Conservation (phyloP, 35 echinoderm and acorn worm genomes). For the Stichopus chloronotus region DNA sequence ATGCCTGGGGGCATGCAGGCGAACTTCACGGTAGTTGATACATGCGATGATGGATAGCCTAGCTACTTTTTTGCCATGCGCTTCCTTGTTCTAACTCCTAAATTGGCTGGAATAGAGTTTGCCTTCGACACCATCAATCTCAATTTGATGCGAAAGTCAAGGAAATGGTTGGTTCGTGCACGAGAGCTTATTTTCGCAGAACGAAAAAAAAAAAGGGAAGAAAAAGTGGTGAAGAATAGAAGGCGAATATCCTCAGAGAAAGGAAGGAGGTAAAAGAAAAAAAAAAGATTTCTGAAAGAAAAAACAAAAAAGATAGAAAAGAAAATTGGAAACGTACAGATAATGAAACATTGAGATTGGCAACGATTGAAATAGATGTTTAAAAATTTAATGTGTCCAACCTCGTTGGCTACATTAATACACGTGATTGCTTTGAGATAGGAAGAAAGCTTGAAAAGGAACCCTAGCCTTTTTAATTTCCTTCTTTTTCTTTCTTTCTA, state of each 20-base stretch:
- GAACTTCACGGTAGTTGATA: conserved; percentile 38
- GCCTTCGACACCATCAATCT: conserved; percentile 42
- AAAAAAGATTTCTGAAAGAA: background rate
- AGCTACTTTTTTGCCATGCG: conserved; percentile 3
- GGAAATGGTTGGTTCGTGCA: conserved; percentile 11
- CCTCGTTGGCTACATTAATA: conserved; percentile 19
- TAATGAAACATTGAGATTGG: background rate
- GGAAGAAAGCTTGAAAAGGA: background rate
- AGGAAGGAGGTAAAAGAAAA: background rate
- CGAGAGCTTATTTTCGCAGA: background rate
- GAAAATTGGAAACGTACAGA: background rate
- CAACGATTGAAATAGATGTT: background rate
- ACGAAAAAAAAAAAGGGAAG: background rate
- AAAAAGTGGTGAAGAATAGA: conserved; percentile 22
- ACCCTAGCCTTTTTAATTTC: background rate
- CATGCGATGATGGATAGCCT: conserved; percentile 39
- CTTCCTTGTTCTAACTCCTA: conserved; percentile 20
- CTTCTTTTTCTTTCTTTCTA: no score
- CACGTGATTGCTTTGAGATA: conserved; percentile 21
- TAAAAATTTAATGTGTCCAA: conserved; percentile 31
- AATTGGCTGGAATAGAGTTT: conserved; percentile 54
- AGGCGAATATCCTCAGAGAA: conserved; percentile 11
- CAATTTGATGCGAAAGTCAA: conserved; percentile 54
- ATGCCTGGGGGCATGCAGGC: conserved; percentile 34
- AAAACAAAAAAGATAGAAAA: background rate